phyloP scores from a whole-genome alignment of 2,113 vertebrate genomes.

The Australoheros scitulus region DNA sequence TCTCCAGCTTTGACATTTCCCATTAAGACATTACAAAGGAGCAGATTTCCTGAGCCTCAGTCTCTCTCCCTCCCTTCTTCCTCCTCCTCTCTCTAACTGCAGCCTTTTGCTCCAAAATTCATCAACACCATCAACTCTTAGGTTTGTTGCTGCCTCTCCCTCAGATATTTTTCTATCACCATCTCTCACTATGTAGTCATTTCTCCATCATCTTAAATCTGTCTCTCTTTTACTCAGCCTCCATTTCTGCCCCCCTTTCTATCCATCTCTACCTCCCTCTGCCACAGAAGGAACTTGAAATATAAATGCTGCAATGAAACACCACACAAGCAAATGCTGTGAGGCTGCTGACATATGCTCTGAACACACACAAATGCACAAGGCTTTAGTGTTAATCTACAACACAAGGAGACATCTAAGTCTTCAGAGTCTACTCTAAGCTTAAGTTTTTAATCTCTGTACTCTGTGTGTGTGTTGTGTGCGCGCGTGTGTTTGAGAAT shows the following conservation, averaged over 20 bases:
- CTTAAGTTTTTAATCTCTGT: conserved; percentile 54
- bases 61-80: neutral
- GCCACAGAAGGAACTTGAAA: conserved; percentile 9
- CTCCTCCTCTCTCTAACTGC: conserved; percentile 18
- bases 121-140: conserved; percentile 49
- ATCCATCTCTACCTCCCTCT: neutral
- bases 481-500: neutral
- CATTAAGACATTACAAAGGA: conserved; percentile 68
- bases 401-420: conserved; percentile 13
- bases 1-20: conserved; percentile 56
- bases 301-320: conserved; percentile 26
- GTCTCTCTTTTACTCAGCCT: neutral
- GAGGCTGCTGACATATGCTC: conserved; percentile 15
- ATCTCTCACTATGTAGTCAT: neutral
- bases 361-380: neutral
- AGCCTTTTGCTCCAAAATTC: conserved; percentile 61
- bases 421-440: conserved; percentile 9
- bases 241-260: neutral
- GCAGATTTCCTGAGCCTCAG: conserved; percentile 54
- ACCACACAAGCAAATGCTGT: conserved; percentile 4
- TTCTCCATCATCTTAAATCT: conserved; percentile 15
- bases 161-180: neutral
- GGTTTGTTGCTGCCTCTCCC: conserved; percentile 29
- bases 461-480: neutral
- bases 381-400: conserved; percentile 40